These are phyloP conservation scores for Bettongia penicillata DNA, from an alignment of 2,113 vertebrate species.

Conservation along the genomic window DNA sequence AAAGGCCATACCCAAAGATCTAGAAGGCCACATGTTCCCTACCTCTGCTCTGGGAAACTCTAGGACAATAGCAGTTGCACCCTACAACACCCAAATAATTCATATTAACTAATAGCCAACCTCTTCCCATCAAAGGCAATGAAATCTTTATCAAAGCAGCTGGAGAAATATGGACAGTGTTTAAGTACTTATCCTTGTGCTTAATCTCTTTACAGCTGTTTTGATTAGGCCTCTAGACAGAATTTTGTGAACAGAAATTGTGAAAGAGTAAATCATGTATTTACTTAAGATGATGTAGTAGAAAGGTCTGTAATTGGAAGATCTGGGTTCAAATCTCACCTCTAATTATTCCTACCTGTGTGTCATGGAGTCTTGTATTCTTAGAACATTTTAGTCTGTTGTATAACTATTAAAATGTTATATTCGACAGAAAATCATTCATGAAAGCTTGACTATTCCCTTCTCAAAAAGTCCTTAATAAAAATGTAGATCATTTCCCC, in stretches of 20 bases:
- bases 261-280: neutral
- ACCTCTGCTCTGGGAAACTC: neutral
- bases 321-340: neutral
- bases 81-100: neutral
- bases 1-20: too few relatives aligned
- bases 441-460: neutral
- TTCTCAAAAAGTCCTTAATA: neutral
- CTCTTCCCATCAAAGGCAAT: neutral
- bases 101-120: neutral
- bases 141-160: neutral
- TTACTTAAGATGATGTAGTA: neutral
- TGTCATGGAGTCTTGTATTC: too few relatives aligned
- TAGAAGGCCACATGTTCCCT: too few relatives aligned
- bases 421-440: neutral
- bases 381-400: too few relatives aligned
- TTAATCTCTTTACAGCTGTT: neutral
- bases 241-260: constrained; percentile 1
- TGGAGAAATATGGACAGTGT: constrained; percentile 9
- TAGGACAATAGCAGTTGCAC: neutral
- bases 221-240: neutral
- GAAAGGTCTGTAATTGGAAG: neutral
- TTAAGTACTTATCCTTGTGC: neutral
- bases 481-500: neutral
- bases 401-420: too few relatives aligned
- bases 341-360: too few relatives aligned